Evolutionary conservation across 2,797 vertebrate genomes (phyloP).

Genomic region (Loriculus beryllinus): DNA sequence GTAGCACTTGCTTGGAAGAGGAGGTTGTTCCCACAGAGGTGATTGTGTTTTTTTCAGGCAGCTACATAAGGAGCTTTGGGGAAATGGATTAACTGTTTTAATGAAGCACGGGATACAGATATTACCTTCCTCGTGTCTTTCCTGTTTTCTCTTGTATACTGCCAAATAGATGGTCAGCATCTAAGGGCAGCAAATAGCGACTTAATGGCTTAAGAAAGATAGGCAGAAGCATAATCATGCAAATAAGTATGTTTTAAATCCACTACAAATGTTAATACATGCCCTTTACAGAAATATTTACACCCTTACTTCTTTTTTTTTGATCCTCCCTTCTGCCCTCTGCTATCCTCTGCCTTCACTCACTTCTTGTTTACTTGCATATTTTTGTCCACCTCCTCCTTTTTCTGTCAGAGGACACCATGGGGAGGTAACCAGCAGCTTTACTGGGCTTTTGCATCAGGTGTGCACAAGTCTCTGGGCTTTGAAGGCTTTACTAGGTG

Average conservation of each 20-base stretch:
- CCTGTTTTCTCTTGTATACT: background rate
- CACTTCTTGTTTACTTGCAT: background rate
- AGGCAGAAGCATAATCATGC: background rate
- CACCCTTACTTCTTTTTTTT: background rate
- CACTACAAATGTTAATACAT: background rate
- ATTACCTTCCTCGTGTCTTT: background rate
- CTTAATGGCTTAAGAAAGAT: background rate
- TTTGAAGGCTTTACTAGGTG: background rate
- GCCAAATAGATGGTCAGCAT: background rate
- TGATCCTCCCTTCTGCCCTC: background rate
- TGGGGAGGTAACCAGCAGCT: background rate
- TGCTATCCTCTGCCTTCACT: background rate
- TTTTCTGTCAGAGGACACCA: background rate
- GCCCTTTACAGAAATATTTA: background rate
- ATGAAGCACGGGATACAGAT: background rate
- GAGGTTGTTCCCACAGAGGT: background rate
- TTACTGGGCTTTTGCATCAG: background rate
- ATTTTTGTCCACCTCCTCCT: background rate
- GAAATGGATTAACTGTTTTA: background rate
- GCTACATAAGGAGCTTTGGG: background rate
- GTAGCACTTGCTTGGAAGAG: background rate
- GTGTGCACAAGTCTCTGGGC: background rate
- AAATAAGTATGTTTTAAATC: background rate
- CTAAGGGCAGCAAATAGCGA: background rate
- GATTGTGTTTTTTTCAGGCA: background rate